Evolutionary conservation across 2,797 vertebrate species (phyloP), one percentile per base, ranked within the genome.

Genomic region (Chlorospingus semifuscus): DNA sequence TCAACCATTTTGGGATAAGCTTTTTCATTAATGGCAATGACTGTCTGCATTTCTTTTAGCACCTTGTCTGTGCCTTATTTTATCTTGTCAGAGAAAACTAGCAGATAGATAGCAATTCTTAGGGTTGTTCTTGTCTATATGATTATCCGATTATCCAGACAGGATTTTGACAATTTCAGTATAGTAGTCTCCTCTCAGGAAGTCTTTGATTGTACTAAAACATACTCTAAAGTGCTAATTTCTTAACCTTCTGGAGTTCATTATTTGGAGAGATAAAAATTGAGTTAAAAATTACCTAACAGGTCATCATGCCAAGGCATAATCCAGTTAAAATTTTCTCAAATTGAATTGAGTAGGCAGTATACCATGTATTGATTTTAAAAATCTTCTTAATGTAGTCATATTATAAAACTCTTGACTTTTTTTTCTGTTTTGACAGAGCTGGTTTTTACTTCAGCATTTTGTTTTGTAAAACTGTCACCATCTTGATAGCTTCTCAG

Each of bases 181-280:
- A 66, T 52, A 83, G 82, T 70, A 91, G 20, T 32, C 24, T 83
- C 9, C 53, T 83, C 57, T 90, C 34, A 75, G 42, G n/a, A 94
- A 83, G 70, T 26, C 14, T 89, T 68, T 83, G 57, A 86, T 72
- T 94, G 42, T 50, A 87, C 52, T 87, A 82, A 87, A 92, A 60
- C n/a, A 56, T 50, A 65, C 9, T 60, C 61, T 76, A 87, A 83
- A 85, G 55, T 81, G 57, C 60, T 87, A 88, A 66, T 94, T 76
- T 89, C 56, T 81, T 75, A 77, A 84, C 71, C 71, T 96, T 92
- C 81, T 83, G 50, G 66, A 93, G 74, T 75, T 84, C 95, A 86
- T 95, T 96, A 86, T 96, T 93, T 95, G 47, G 47, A 87, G 79
- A 96, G 93, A 85, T 53, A 57, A 78, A 89, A 93, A 94, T 89